Base-by-base conservation (phyloP, 2,888 invertebrate species). In the Argyresthia goedartella region DNA sequence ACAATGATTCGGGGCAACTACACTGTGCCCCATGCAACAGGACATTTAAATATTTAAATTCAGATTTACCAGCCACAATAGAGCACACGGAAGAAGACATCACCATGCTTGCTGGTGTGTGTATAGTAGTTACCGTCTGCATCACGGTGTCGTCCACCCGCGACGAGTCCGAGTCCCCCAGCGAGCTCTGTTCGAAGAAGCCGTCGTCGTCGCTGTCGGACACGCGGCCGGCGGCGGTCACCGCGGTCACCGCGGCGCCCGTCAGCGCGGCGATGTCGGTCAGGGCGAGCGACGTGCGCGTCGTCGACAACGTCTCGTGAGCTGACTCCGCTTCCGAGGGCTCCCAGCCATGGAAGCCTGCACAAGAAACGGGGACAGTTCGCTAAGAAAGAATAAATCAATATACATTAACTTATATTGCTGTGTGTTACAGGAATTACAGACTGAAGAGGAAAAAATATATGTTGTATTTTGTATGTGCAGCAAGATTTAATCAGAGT, bases 161-260 rank as follows among this genome's bases (percentile, higher is more conserved):
- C 54, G 65, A 64, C 45, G 57, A 59, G 63, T 67, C 70, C 44
- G 65, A 64, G 57, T 71, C 70, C 9, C 69, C 72, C 53, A 65
- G 62, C 55, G 73, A 76, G 69, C 73, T 73, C 67, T 65, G 76
- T 61, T 81, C 82, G 73, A 76, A 81, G 76, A 81, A 82, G 14
- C 82, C 82, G 70, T 80, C 81, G 71, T 81, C 82, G 63, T 75
- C 78, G 62, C 71, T 72, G 56, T 76, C 74, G 47, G n/a, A n/a
- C 57, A 48, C 53, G 56, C 36, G 45, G 54, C 49, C 51, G 56
- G 48, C n/a, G 39, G 49, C 52, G 33, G 34, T 81, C 81, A 61
- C 71, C 72, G 56, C 75, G 73, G 49, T 45, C 50, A 47, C 58
- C 50, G n/a, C n/a, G 53, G 55, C 35, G 52, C 56, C 51, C 41